Base-by-base conservation (phyloP, 2,113 vertebrate species). In the Hypomesus transpacificus region DNA sequence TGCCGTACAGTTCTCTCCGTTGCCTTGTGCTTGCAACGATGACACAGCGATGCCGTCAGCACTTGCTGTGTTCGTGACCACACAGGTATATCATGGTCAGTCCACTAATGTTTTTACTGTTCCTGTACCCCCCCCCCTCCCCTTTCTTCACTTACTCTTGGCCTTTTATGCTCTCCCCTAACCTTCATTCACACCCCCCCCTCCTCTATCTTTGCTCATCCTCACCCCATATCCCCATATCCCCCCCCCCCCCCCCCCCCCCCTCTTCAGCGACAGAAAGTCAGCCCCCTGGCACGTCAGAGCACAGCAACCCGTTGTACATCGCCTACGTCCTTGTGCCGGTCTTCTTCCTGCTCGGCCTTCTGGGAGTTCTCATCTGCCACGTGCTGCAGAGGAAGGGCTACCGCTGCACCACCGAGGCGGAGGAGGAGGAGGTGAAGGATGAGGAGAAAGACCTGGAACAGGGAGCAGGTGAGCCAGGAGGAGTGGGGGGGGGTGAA, bases 391-490 rank as follows among this genome's bases (percentile, higher is more conserved):
- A 97, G 90, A 95, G 90, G 80, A 98, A 95, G 78, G 96, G 97
- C 54, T 99, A 98, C 84, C 94, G 96, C 17, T 98, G 96, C 87
- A 99, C 95, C 21, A 98, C 96, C 0, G 94, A 96, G 21, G 91
- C 93, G 56, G 71, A 75, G 6, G 58, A 83, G 1, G 88, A 75
- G 60, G 91, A 91, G 75, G 94, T 93, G 88, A 73, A 50, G 17
- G 91, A 91, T 52, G 91, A 91, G 75, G 94, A 93, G 88, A 73
- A 50, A 16, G 91, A 91, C 54, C 64, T 63, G 0, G 92, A 90
- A 67, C 88, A 90, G 80, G 93, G 91, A 39, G 93, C 90, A 90
- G 97, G 96, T 98, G 86, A 71, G 68, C 2, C 46, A 2, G 3
- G 20, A 20, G 21, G 20, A 20, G 61, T n/a, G 17, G 28, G 3